Evolutionary conservation across 2,888 invertebrate species (phyloP).

Genomic region (Polyommatus iphigenia): DNA sequence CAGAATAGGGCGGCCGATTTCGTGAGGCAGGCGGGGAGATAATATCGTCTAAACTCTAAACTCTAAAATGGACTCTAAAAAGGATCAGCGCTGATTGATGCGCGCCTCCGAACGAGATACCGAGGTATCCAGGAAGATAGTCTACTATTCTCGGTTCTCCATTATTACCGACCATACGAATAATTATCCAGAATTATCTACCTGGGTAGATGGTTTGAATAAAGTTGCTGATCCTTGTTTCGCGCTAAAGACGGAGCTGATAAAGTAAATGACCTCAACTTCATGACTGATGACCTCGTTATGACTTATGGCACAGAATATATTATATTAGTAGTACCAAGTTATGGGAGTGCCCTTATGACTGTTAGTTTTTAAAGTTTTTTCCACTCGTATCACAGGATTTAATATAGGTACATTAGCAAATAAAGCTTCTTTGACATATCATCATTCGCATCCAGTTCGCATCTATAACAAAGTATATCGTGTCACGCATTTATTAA

Average conservation of each 20-base stretch:
- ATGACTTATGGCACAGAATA: neutral
- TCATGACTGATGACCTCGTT: neutral
- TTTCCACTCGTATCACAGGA: neutral
- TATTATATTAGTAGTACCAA: too few relatives aligned
- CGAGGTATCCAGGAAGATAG: slow-evolving; percentile 38
- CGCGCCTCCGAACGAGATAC: slow-evolving; percentile 30
- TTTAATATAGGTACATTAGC: neutral
- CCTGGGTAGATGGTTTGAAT: neutral
- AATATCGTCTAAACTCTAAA: slow-evolving; percentile 38
- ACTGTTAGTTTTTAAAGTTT: neutral
- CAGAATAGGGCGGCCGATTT: slow-evolving; percentile 36
- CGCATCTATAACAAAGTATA: neutral
- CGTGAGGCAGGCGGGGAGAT: slow-evolving; percentile 36
- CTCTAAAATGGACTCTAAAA: slow-evolving; percentile 33
- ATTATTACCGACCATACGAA: slow-evolving; percentile 35
- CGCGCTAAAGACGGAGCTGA: neutral
- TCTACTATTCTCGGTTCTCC: slow-evolving; percentile 27
- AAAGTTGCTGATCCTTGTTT: neutral
- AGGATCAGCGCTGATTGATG: slow-evolving; percentile 38
- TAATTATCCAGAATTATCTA: slow-evolving; percentile 14
- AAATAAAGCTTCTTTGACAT: neutral
- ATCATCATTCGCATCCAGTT: neutral
- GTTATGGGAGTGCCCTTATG: neutral
- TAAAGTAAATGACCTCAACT: neutral
- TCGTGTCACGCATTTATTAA: neutral